These are phyloP conservation scores for Budorcas taxicolor DNA, from an alignment of 2,113 vertebrate genomes.

Conservation along the genomic window DNA sequence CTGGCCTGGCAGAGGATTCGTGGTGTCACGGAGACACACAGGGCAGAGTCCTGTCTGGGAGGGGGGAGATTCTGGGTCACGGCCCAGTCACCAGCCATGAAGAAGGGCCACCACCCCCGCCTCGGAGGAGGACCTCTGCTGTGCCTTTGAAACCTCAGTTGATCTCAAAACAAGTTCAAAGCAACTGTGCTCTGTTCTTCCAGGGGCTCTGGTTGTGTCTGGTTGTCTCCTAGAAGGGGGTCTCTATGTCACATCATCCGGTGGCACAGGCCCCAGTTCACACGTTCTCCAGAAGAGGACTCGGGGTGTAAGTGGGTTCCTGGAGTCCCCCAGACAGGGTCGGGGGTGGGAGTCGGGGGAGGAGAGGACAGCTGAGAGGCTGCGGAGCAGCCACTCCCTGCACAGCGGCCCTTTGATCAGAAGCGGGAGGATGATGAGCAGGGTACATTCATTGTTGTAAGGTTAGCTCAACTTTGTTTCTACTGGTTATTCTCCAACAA, in stretches of 20 bases:
- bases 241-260: fast-evolving
- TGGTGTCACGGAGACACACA: fast-evolving
- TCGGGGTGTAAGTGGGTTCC: fast-evolving
- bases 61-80: not conserved
- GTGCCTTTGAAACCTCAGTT: not conserved
- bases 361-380: not conserved
- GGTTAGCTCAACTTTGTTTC: not conserved
- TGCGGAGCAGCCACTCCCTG: fast-evolving
- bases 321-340: not conserved
- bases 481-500: not conserved
- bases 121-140: not conserved
- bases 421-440: not conserved
- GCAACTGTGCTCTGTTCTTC: fast-evolving
- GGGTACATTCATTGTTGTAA: fast-evolving
- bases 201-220: not conserved
- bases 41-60: not conserved
- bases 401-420: not conserved
- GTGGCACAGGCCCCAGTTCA: not conserved
- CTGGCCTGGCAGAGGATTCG: not conserved
- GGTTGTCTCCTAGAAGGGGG: not conserved
- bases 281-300: fast-evolving
- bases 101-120: not conserved
- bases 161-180: not conserved
- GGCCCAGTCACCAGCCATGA: fast-evolving
- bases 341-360: not conserved